A percentile compares a stretch with the other conserved stretches of the same genome.
Conservation (phyloP, 1,140 invertebrate species). For the Rhopalosiphum maidis region DNA sequence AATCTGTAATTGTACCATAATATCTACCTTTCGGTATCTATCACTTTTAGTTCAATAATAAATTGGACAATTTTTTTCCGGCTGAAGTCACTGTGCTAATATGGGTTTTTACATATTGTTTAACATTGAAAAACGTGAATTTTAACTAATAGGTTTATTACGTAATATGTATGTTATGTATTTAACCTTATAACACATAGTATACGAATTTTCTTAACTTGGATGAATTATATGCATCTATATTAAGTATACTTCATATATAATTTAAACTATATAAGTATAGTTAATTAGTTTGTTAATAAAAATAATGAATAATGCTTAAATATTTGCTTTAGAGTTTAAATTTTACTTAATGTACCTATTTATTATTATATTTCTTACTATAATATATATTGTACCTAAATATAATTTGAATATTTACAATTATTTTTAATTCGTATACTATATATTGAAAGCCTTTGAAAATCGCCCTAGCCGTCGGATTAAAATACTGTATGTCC, state of each 20-base stretch:
- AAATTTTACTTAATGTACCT: too few relatives aligned
- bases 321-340: too few relatives aligned
- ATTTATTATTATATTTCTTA: too few relatives aligned
- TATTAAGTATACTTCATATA: background rate
- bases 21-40: background rate
- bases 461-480: background rate
- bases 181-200: background rate
- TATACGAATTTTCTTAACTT: background rate
- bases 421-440: background rate
- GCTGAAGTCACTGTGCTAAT: background rate
- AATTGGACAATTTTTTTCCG: background rate
- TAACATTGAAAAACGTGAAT: slow-evolving; percentile 1
- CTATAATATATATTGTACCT: background rate
- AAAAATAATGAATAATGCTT: too few relatives aligned
- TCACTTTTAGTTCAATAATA: background rate
- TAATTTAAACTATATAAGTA: background rate
- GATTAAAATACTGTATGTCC: too few relatives aligned
- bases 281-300: background rate
- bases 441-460: background rate
- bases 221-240: background rate
- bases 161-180: background rate
- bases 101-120: background rate
- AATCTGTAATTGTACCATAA: background rate
- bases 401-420: background rate
- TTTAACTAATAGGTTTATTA: background rate